Conservation (phyloP, 1,140 invertebrate genomes). For the Eumaeus atala region DNA sequence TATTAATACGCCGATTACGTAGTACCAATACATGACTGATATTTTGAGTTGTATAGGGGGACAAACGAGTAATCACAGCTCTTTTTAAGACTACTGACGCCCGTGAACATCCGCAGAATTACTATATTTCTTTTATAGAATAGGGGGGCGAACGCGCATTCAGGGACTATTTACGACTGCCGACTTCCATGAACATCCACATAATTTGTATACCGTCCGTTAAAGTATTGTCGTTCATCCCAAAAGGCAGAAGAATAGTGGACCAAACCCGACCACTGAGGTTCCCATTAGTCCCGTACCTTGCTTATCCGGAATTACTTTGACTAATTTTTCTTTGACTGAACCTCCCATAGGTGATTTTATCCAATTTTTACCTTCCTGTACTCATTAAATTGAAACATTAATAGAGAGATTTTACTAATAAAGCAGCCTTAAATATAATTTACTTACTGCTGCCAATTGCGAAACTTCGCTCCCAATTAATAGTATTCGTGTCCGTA, state of each 20-base stretch:
- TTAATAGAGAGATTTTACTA: background rate
- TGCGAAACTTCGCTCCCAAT: background rate
- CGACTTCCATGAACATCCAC: too few species aligned
- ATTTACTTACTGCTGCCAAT: background rate
- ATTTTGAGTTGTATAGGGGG: too few species aligned
- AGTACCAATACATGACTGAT: too few species aligned
- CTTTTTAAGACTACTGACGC: too few species aligned
- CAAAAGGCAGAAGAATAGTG: conserved; percentile 8
- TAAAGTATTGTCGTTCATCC: conserved; percentile 6
- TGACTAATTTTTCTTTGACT: conserved; percentile 6
- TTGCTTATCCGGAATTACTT: conserved; percentile 7
- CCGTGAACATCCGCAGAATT: too few species aligned
- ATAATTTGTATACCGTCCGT: too few species aligned
- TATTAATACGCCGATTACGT: too few species aligned
- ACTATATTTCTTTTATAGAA: too few species aligned
- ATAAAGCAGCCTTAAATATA: conserved; percentile 1
- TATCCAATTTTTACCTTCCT: conserved; percentile 6
- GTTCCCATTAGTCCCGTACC: conserved; percentile 3
- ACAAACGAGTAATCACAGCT: too few species aligned
- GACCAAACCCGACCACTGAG: background rate
- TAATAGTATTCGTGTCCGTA: too few species aligned
- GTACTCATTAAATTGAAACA: conserved; percentile 2
- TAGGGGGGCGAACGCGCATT: too few species aligned
- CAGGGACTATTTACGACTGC: too few species aligned
- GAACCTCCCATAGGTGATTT: conserved; percentile 1